Percentiles rank a stretch among this genome's conserved stretches.
Conservation (phyloP, 2,888 invertebrate genomes). For the Dolichomitus sp. region DNA sequence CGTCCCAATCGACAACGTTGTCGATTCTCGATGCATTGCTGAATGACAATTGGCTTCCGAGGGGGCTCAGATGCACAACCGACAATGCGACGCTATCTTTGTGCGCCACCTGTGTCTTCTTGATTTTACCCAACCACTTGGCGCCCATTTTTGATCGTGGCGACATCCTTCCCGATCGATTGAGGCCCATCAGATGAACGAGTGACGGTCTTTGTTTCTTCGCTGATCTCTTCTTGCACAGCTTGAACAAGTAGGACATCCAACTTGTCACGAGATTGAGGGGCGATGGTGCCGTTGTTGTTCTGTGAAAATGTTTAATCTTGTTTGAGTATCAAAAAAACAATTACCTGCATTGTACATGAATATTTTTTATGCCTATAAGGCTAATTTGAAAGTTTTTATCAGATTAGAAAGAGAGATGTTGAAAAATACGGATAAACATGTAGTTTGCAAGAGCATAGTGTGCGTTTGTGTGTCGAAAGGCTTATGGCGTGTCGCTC, state of each 20-base stretch:
- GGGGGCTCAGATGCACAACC: constrained; percentile 93
- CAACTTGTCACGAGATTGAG: constrained; percentile 98
- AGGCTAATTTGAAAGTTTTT: background rate
- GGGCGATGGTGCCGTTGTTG: constrained; percentile 98
- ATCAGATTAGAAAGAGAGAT: constrained; percentile 8
- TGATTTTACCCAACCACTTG: constrained; percentile 96
- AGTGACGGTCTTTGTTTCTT: constrained; percentile 94
- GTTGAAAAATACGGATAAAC: background rate
- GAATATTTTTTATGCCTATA: background rate
- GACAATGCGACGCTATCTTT: constrained; percentile 93
- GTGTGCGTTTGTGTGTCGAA: constrained; percentile 25
- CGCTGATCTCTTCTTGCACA: constrained; percentile 91
- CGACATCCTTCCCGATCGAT: constrained; percentile 90
- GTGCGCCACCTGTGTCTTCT: constrained; percentile 93
- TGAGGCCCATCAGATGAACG: constrained; percentile 93
- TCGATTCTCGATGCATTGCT: constrained; percentile 92
- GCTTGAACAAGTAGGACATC: constrained; percentile 94
- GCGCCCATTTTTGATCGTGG: constrained; percentile 95
- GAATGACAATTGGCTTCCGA: constrained; percentile 94
- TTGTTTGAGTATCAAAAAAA: background rate
- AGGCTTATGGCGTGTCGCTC: constrained; percentile 20
- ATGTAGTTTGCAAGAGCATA: background rate
- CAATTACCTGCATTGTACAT: background rate
- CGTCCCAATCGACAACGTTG: constrained; percentile 96
- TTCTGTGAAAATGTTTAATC: constrained; percentile 87